Conservation (phyloP, 2,888 invertebrate genomes). For the Teleiodes luculella region DNA sequence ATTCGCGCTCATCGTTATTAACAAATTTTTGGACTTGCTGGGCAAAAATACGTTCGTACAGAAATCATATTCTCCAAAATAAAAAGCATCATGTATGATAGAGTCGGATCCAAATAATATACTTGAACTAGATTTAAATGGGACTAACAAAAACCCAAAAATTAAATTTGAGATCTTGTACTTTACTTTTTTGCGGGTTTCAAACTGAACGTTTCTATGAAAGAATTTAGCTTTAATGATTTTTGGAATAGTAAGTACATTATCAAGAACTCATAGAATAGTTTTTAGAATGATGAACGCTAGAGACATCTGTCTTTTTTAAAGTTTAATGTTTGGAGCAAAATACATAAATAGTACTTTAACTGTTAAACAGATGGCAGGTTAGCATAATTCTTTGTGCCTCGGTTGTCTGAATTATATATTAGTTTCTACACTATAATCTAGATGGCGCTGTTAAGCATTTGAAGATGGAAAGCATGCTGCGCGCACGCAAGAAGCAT, state of each 20-base stretch:
- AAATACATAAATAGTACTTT: not conserved
- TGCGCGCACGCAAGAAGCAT: too few relatives aligned
- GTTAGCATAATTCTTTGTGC: too few relatives aligned
- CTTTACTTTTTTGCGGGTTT: constrained; percentile 2
- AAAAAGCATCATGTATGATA: not conserved
- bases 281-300: not conserved
- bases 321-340: not conserved
- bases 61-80: not conserved
- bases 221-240: constrained; percentile 8
- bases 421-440: not conserved
- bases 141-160: not conserved
- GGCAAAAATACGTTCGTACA: not conserved
- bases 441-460: not conserved
- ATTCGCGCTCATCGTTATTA: constrained; percentile 12
- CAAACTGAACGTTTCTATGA: constrained; percentile 10
- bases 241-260: constrained; percentile 7
- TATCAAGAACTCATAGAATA: not conserved
- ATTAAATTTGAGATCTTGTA: not conserved
- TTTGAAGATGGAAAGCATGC: too few relatives aligned
- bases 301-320: constrained; percentile 9
- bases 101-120: not conserved
- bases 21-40: constrained; percentile 5
- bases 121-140: not conserved
- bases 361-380: not conserved
- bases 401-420: too few relatives aligned